Evolutionary conservation across 2,888 invertebrate genomes (phyloP), one percentile per base, ranked within the genome.

Genomic region (Blera fallax): DNA sequence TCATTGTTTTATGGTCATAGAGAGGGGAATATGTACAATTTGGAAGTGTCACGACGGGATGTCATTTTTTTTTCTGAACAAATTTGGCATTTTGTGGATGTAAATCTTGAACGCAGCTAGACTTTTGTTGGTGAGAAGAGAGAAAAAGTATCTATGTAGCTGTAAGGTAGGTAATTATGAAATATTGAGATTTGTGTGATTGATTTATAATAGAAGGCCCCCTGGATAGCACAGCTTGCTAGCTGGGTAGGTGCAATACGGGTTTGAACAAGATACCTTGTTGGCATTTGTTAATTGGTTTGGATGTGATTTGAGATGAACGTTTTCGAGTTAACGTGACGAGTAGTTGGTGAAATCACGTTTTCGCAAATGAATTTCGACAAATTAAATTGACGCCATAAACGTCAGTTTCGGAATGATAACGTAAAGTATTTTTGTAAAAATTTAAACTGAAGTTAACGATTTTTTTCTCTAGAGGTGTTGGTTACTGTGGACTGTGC

Each of bases 241-340:
- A 43, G 21, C 62, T 50, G 10, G 10, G 43, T 62, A 37, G 34
- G 45, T 16, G 16, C 37, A 29, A 54, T 18, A 76, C 76, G 16
- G 16, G 56, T 58, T 56, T 56, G 29, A 65, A 34, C 24, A 56
- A 65, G 76, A 76, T 32, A 67, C 50, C 50, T 24, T 50, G 60
- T 60, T 77, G 77, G 69, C 77, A 50, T 77, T 65, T 52, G 45
- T 40, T 76, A 76, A 76, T 76, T 76, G 76, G 18, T 24, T 24
- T 45, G 21, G 45, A 74, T 74, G 40, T 62, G 56, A 56, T n/a
- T 29, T 10, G 21, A 37, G 48, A 14, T 7, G 24, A 11, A n/a
- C 14, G 1, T 40, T 29, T 1, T 8, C 24, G 24, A 4, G 24
- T 40, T 3, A 5, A n/a, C 14, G 6, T n/a, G 40, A 0, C 6